Evolutionary conservation across 2,113 vertebrate species (phyloP).

Genomic region (Forbesichthys agassizii): DNA sequence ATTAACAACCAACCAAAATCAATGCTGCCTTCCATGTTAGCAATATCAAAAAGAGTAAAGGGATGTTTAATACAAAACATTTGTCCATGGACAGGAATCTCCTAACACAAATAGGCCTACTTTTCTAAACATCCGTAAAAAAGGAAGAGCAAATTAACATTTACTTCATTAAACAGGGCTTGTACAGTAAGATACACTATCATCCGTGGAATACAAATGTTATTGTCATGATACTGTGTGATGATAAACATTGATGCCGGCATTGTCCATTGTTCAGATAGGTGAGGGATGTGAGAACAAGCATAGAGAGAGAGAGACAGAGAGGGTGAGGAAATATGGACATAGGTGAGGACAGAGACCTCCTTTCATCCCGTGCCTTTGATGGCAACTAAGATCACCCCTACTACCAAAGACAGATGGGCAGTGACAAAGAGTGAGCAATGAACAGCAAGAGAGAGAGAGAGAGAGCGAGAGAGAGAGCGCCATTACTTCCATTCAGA

Average conservation of each 20-base stretch:
- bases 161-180: too few relatives aligned
- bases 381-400: slow-evolving; percentile 63
- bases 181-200: too few relatives aligned
- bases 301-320: slow-evolving; percentile 16
- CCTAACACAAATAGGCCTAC: too few relatives aligned
- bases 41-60: too few relatives aligned
- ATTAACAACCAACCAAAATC: too few relatives aligned
- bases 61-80: too few relatives aligned
- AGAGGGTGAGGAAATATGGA: slow-evolving; percentile 61
- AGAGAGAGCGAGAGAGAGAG: slow-evolving; percentile 7
- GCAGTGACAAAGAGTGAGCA: slow-evolving; percentile 50
- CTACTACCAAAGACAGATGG: slow-evolving; percentile 61
- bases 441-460: slow-evolving; percentile 24
- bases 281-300: slow-evolving; percentile 54
- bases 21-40: too few relatives aligned
- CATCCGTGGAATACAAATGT: too few relatives aligned
- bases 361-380: slow-evolving; percentile 74
- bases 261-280: slow-evolving; percentile 65
- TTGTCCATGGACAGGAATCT: too few relatives aligned
- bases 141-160: too few relatives aligned
- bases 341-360: slow-evolving; percentile 71
- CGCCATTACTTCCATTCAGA: slow-evolving; percentile 57
- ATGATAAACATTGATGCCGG: slow-evolving; percentile 31
- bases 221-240: too few relatives aligned
- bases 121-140: too few relatives aligned